phyloP scores from a whole-genome alignment of 2,113 vertebrate genomes.

The Cnemophilus loriae region DNA sequence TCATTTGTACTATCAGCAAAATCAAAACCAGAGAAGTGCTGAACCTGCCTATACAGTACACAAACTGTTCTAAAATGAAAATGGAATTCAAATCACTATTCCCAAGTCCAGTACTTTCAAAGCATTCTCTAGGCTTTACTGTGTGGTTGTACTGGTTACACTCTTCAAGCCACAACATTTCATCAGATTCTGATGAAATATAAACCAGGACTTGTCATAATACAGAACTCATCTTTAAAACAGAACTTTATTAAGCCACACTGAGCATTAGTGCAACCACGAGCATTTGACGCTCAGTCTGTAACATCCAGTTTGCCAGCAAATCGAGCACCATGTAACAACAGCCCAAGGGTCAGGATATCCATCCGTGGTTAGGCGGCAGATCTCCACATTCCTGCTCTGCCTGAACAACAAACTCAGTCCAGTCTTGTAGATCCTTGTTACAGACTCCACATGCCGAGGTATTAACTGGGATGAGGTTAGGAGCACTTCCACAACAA shows the following conservation, averaged over 20 bases:
- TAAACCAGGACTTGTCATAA: not conserved
- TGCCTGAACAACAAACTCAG: not conserved
- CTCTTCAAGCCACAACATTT: not conserved
- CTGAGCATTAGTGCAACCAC: not conserved
- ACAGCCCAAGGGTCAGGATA: not conserved
- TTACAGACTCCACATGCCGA: not conserved
- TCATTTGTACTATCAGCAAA: not conserved
- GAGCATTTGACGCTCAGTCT: not conserved
- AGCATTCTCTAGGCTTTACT: not conserved
- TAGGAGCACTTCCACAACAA: not conserved
- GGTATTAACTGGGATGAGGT: not conserved
- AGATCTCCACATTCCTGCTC: not conserved
- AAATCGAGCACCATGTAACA: not conserved
- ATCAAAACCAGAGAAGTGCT: not conserved
- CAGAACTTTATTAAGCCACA: not conserved
- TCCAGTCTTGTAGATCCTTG: not conserved
- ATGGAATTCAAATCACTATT: not conserved
- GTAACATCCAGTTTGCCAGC: not conserved
- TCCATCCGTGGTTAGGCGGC: not conserved
- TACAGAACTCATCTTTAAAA: not conserved
- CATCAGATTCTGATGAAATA: not conserved
- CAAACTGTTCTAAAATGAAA: not conserved
- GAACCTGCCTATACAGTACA: not conserved
- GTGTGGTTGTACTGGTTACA: not conserved
- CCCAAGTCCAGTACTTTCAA: not conserved